Base-by-base conservation (phyloP, 2,797 vertebrate genomes). In the Dallia pectoralis region DNA sequence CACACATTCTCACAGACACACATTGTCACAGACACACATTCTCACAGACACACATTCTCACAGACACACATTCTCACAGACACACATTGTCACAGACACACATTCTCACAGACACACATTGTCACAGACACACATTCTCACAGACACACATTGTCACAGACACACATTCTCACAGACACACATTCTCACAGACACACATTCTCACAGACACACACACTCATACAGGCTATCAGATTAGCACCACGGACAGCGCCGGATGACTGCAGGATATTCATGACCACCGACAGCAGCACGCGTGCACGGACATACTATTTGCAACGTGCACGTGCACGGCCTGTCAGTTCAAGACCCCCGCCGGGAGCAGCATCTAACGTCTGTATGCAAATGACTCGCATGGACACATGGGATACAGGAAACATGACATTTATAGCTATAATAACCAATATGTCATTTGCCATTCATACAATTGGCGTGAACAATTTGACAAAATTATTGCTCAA, bases 291-390 rank as follows among this genome's bases (percentile, higher is more conserved):
- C 4, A 62, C 6, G 22, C 2, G 18, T 7, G 15, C 22, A 27
- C 51, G 1, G 51, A 18, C 19, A 14, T 11, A 19, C 66, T 47
- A 81, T 85, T 84, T 89, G 87, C 74, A 87, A 81, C 86, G 79
- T 33, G 74, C 81, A 88, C 82, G 85, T 75, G 14, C 12, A 22
- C n/a, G 2, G 6, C 1, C 22, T 1, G 25, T 44, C 72, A 44
- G 53, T 70, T 69, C n/a, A 73, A n/a, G 0, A 4, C 40, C 11
- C 7, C 29, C 30, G 27, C 61, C 61, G 6, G 7, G 16, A 16
- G 30, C 61, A 63, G 61, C 61, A 30, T 15, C 61, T 63, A 63
- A 63, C 27, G 15, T 15, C 25, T 27, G 1, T 32, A 18, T 14
- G 29, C 61, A 4, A 63, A 62, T 15, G 25, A 62, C 61, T 1